Conservation (phyloP, 2,797 vertebrate species). For the Nannoperca australis region DNA sequence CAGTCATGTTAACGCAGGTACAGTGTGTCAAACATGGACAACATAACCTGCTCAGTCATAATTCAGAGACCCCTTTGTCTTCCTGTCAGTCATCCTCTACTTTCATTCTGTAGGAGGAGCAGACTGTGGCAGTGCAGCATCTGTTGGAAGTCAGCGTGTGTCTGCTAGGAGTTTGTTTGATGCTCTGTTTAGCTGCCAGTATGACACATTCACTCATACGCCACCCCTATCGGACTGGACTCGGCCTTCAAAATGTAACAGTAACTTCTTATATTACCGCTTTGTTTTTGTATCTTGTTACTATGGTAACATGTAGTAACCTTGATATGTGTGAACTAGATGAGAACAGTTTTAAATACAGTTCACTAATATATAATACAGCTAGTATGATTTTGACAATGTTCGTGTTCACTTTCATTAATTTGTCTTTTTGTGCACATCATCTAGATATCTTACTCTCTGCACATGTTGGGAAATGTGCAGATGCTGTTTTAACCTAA, state of each 20-base stretch:
- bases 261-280: background rate
- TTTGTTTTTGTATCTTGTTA: background rate
- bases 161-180: slow-evolving; percentile 79
- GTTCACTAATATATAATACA: background rate
- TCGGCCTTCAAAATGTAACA: slow-evolving; percentile 78
- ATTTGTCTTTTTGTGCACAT: background rate
- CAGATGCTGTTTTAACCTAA: slow-evolving; percentile 10
- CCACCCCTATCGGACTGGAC: slow-evolving; percentile 57
- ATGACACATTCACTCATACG: slow-evolving; percentile 60
- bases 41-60: background rate
- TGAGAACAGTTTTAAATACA: background rate
- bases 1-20: slow-evolving; percentile 84
- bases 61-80: background rate
- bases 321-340: background rate
- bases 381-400: background rate
- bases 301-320: background rate
- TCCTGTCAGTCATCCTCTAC: slow-evolving; percentile 13
- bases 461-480: slow-evolving; percentile 5
- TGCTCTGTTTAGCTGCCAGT: slow-evolving; percentile 76
- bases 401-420: background rate
- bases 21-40: slow-evolving; percentile 1
- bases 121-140: slow-evolving; percentile 76
- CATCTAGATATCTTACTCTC: background rate
- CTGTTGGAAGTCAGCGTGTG: slow-evolving; percentile 77
- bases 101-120: slow-evolving; percentile 74